A percentile compares a stretch with the other conserved stretches of the same genome.
Conservation (phyloP, 1,140 invertebrate species). For the Nymphalis io region DNA sequence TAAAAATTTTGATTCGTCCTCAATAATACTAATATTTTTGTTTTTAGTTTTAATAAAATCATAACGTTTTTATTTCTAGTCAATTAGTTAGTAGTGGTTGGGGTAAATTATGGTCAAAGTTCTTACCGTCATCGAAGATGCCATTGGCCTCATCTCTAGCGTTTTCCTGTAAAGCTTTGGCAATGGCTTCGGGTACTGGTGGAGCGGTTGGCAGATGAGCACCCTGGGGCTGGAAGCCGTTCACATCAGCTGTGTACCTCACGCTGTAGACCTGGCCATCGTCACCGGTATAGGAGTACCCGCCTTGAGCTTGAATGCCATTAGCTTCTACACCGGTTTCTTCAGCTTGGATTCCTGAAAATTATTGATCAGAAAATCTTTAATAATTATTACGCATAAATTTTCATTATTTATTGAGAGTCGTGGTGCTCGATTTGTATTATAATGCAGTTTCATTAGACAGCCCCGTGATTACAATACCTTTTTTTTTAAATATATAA, state of each 20-base stretch:
- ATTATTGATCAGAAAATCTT: not conserved
- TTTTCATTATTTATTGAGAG: too few species aligned
- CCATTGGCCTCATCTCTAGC: slow-evolving; percentile 70
- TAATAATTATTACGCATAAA: too few species aligned
- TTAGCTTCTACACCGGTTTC: slow-evolving; percentile 70
- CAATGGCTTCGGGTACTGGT: slow-evolving; percentile 84
- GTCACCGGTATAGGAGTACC: slow-evolving; percentile 84
- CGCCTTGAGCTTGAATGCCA: slow-evolving; percentile 82
- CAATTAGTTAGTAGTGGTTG: too few species aligned
- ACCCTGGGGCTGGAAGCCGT: slow-evolving; percentile 82
- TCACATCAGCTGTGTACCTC: slow-evolving; percentile 82
- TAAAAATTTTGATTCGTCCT: too few species aligned
- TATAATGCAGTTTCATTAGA: too few species aligned
- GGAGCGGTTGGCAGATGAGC: slow-evolving; percentile 85
- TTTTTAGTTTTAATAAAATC: too few species aligned
- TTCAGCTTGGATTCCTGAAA: slow-evolving; percentile 67
- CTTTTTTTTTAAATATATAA: too few species aligned
- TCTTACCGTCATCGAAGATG: slow-evolving; percentile 70
- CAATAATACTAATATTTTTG: too few species aligned
- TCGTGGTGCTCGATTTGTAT: too few species aligned
- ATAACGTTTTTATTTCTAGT: too few species aligned
- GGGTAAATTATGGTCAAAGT: too few species aligned
- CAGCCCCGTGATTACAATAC: too few species aligned
- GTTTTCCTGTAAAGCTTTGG: slow-evolving; percentile 82
- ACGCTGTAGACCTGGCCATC: slow-evolving; percentile 83